Base-by-base conservation (phyloP, 2,113 vertebrate species). In the Talpa occidentalis region DNA sequence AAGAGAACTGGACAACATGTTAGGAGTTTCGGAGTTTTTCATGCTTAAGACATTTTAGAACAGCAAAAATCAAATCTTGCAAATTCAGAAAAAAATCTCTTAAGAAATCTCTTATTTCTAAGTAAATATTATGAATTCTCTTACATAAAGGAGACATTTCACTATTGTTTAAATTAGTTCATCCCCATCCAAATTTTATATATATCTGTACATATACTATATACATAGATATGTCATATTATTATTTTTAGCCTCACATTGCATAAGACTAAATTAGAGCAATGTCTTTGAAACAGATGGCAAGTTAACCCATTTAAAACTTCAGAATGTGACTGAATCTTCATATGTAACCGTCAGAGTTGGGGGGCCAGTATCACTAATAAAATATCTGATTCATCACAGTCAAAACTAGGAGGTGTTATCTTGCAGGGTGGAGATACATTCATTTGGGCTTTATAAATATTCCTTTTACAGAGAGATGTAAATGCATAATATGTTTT, bases 281-380 rank as follows among this genome's bases (percentile, higher is more conserved):
- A 97, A 89, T 97, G 90, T 92, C 96, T 98, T 98, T 90, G 0
- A 97, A 97, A 97, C 97, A 98, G 96, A 98, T 97, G 97, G 95
- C 0, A 3, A 92, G 82, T 97, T 98, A 97, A 98, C 96, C 86
- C 94, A 97, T 97, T 98, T 98, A 98, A 95, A 91, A 94, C 90
- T 96, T 56, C 52, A 94, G 10, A 91, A 93, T 88, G 3, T 40
- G 69, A 77, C 80, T 90, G 37, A 44, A 60, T 82, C 90, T 80
- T 84, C 56, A 70, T 54, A 60, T 47, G 88, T 54, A 90, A 69
- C 21, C 88, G 10, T 15, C 40, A 70, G 47, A 94, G 14, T 59
- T 24, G 22, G 26, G 26, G 88, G 24, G 10, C 35, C 35, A 79
- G 35, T 74, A 30, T 92, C 47, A 64, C 30, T 54, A 87, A 88